phyloP scores from a whole-genome alignment of 2,888 invertebrate genomes.

The Drosophila neutralis region DNA sequence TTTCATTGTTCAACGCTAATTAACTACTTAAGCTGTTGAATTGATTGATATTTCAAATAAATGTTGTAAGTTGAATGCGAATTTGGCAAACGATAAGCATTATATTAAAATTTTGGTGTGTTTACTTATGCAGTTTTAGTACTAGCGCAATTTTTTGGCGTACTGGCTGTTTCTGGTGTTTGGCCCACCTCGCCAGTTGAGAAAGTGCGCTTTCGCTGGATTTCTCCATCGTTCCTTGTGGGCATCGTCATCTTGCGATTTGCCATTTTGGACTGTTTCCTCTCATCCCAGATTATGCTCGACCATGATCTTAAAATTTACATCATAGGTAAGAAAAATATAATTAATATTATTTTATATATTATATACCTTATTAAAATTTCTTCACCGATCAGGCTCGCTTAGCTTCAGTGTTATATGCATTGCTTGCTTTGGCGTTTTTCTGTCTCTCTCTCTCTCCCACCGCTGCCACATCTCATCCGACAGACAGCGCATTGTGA shows the following conservation, averaged over 20 bases:
- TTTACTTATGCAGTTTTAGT: slow-evolving; percentile 82
- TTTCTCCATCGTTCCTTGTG: slow-evolving; percentile 62
- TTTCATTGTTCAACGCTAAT: neutral
- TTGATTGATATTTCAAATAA: neutral
- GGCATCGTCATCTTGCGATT: too few species aligned
- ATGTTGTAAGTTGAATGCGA: neutral
- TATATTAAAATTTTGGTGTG: neutral
- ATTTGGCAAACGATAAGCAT: neutral
- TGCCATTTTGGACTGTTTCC: slow-evolving; percentile 63
- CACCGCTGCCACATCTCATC: slow-evolving; percentile 51
- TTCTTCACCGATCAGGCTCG: slow-evolving; percentile 58
- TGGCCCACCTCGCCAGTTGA: slow-evolving; percentile 82
- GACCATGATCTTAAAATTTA: too few species aligned
- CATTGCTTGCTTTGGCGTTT: slow-evolving; percentile 66
- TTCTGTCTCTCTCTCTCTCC: slow-evolving; percentile 23
- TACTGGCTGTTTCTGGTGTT: slow-evolving; percentile 86
- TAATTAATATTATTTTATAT: too few species aligned
- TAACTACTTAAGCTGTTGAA: slow-evolving; percentile 5
- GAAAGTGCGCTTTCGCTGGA: too few species aligned
- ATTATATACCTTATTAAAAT: neutral
- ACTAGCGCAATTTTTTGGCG: slow-evolving; percentile 86
- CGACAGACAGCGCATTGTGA: slow-evolving; percentile 75
- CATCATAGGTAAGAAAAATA: slow-evolving; percentile 58
- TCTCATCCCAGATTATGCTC: slow-evolving; percentile 70
- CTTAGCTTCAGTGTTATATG: slow-evolving; percentile 81